Percentiles rank a stretch among this genome's conserved stretches.
Conservation (phyloP, 2,888 invertebrate genomes). For the Sisyra nigra region DNA sequence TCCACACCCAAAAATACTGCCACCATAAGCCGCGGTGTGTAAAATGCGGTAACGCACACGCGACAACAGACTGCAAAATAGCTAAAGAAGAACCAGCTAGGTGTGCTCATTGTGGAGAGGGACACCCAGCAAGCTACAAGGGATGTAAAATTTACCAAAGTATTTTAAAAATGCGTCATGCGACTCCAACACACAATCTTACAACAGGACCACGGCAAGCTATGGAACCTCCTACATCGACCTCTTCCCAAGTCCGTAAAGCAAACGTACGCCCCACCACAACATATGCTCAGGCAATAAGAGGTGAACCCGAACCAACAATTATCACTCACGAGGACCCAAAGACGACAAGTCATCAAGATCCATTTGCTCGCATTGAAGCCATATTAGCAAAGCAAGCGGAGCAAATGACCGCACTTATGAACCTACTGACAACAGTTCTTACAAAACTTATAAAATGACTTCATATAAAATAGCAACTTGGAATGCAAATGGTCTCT, state of each 20-base stretch:
- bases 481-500: constrained; percentile 14
- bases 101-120: constrained; percentile 11
- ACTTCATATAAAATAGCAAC: constrained; percentile 12
- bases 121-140: constrained; percentile 13
- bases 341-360: neutral
- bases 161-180: neutral
- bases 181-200: neutral
- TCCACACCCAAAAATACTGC: constrained; percentile 15
- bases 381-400: too few species aligned
- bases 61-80: constrained; percentile 6
- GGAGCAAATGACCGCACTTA: too few species aligned
- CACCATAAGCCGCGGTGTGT: constrained; percentile 11
- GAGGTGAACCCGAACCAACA: too few species aligned
- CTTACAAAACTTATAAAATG: constrained; percentile 10
- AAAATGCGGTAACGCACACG: constrained; percentile 11
- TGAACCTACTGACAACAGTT: too few species aligned
- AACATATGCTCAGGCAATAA: too few species aligned
- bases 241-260: too few species aligned
- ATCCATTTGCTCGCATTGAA: too few species aligned
- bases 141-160: constrained; percentile 10
- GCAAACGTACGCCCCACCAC: too few species aligned
- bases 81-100: too few species aligned
- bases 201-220: neutral
- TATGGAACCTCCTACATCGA: too few species aligned
- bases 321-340: too few species aligned